Base-by-base conservation (phyloP, 2,113 vertebrate genomes). In the Sminthopsis crassicaudata region DNA sequence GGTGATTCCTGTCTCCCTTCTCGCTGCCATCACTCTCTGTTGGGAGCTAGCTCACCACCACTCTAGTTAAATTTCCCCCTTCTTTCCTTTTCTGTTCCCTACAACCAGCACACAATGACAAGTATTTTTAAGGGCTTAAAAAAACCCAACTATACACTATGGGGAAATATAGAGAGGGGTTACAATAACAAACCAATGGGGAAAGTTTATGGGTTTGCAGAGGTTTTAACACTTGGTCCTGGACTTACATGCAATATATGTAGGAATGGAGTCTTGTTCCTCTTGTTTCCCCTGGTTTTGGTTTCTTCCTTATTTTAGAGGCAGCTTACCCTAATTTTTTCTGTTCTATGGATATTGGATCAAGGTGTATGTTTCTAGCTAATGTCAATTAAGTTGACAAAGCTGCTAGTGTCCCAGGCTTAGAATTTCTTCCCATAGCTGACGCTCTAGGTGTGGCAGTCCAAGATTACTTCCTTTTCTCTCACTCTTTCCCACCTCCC, bases 201-300 rank as follows among this genome's bases (percentile, higher is more conserved):
- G 67, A 84, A 84, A 84, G n/a, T 84, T 84, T 84, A 84, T 84
- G 67, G 67, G 67, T 84, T 84, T 42, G 67, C 67, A 84, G 67
- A 8, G 67, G 67, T 84, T 84, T 84, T 84, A 84, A 84, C 67
- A 84, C 67, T 84, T 36, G 42, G 67, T 84, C 67, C 19, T 84
- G 67, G 67, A 19, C 67, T 19, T 84, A 42, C n/a, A 23, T 84
- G 67, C n/a, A 8, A 42, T 84, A 84, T 84, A 84, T n/a, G n/a
- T 84, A 84, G 67, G n/a, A 84, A 42, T 84, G 67, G 42, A 84
- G 67, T 42, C 19, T 84, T 84, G 22, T n/a, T 84, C 67, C n/a
- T 42, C n/a, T 19, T 84, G 19, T 84, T 84, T 84, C 67, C 67
- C 67, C 19, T 84, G 7, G 3, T 84, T 84, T 84, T 84, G n/a